Percentiles rank a stretch among this genome's conserved stretches.
Evolutionary conservation across 2,888 invertebrate species (phyloP).

Genomic region (Aporophyla nigra): DNA sequence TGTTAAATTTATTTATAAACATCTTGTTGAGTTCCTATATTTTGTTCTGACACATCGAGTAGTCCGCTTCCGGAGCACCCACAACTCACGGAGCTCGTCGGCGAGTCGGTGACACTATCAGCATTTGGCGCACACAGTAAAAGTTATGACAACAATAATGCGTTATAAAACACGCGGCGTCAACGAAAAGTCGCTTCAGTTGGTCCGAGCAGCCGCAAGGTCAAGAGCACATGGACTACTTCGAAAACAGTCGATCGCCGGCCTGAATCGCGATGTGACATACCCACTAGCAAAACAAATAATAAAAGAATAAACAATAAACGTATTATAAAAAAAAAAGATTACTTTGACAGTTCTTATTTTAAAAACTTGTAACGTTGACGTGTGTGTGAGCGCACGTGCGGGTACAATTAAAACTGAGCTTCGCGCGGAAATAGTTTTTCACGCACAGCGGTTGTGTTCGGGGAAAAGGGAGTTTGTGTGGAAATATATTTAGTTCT

Average conservation of each 20-base stretch:
- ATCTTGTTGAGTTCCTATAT: constrained; percentile 29
- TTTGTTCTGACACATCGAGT: constrained; percentile 26
- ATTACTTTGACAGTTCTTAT: constrained; percentile 61
- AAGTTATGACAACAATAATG: constrained; percentile 88
- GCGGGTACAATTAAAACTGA: constrained; percentile 80
- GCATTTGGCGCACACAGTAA: constrained; percentile 76
- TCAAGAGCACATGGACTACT: constrained; percentile 87
- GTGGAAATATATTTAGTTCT: constrained; percentile 35
- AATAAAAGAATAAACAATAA: constrained; percentile 64
- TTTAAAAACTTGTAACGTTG: constrained; percentile 57
- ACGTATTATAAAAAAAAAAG: constrained; percentile 39
- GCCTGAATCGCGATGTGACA: constrained; percentile 81
- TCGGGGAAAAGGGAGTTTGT: constrained; percentile 53
- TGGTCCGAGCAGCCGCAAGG: constrained; percentile 85
- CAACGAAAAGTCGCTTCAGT: constrained; percentile 87
- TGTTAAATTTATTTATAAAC: constrained; percentile 37
- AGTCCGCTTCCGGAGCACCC: constrained; percentile 53
- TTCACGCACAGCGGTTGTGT: constrained; percentile 71
- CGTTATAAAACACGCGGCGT: constrained; percentile 87
- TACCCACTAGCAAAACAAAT: constrained; percentile 66
- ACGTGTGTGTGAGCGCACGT: constrained; percentile 65
- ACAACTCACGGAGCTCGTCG: constrained; percentile 22
- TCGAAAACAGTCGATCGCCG: constrained; percentile 83
- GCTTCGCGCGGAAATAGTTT: constrained; percentile 71
- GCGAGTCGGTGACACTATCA: constrained; percentile 50